Conservation (phyloP, 2,888 invertebrate species). For the Scaptodrosophila latifasciaeformis region DNA sequence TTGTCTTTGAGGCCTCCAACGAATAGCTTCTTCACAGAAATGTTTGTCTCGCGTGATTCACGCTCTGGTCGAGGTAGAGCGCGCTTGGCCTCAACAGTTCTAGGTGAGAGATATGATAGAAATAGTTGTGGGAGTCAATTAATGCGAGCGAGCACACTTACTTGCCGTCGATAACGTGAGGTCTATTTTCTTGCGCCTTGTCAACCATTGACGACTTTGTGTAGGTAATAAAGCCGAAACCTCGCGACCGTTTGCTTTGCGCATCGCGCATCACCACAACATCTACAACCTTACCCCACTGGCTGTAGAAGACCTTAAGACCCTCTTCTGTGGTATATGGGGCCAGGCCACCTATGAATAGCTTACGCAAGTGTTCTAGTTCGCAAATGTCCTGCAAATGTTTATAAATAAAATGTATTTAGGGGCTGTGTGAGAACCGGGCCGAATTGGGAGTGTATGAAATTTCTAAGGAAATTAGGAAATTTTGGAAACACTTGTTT, state of each 20-base stretch:
- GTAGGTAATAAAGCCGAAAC: slow-evolving; percentile 99
- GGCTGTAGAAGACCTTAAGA: slow-evolving; percentile 92
- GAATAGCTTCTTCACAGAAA: slow-evolving; percentile 95
- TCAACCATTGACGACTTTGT: slow-evolving; percentile 95
- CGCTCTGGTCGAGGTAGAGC: slow-evolving; percentile 95
- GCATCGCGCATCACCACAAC: slow-evolving; percentile 98
- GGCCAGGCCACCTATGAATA: slow-evolving; percentile 97
- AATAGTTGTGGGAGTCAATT: background rate
- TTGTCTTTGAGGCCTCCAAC: slow-evolving; percentile 96
- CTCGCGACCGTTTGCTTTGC: slow-evolving; percentile 93
- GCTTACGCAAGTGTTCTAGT: slow-evolving; percentile 87
- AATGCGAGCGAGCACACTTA: slow-evolving; percentile 67
- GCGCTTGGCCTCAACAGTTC: slow-evolving; percentile 95
- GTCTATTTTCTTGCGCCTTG: slow-evolving; percentile 91
- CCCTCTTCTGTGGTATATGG: slow-evolving; percentile 94
- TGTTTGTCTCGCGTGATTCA: slow-evolving; percentile 91
- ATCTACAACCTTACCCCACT: slow-evolving; percentile 97
- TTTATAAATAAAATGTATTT: no score
- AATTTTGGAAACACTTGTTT: background rate
- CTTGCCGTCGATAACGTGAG: slow-evolving; percentile 94
- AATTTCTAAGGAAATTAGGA: no score
- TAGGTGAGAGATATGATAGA: slow-evolving; percentile 46
- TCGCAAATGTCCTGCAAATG: slow-evolving; percentile 73
- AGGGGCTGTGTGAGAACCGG: no score
- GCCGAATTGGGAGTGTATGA: no score